Percentiles rank a stretch among this genome's conserved stretches.
phyloP scores from a whole-genome alignment of 2,113 vertebrate genomes.

The Marmota monax region DNA sequence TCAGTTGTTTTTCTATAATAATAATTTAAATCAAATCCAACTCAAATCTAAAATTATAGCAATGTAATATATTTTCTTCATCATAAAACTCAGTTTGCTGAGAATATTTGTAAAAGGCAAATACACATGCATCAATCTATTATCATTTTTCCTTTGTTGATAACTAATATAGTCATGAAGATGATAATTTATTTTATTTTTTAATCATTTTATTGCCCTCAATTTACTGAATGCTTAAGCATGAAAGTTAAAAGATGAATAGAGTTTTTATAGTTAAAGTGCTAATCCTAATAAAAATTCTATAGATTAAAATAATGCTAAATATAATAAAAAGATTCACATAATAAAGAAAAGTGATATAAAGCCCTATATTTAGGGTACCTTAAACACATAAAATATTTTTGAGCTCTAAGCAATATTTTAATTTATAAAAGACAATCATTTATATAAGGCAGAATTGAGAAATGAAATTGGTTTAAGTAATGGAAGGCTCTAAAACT shows the following conservation, averaged over 20 bases:
- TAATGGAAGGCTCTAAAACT: neutral
- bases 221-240: slow-evolving; percentile 8
- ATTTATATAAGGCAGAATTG: neutral
- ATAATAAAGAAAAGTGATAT: neutral
- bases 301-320: neutral
- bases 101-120: slow-evolving; percentile 5
- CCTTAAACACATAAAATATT: neutral
- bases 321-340: neutral
- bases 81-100: neutral
- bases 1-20: neutral
- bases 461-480: neutral
- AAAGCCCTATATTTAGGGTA: neutral
- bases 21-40: slow-evolving; percentile 37
- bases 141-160: neutral
- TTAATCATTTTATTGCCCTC: neutral
- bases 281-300: slow-evolving; percentile 7
- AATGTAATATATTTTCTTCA: neutral
- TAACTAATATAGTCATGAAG: neutral
- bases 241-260: neutral
- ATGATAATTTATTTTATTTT: slow-evolving; percentile 16
- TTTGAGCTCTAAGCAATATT: neutral
- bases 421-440: neutral
- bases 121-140: neutral
- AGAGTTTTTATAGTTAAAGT: slow-evolving; percentile 26
- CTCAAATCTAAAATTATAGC: neutral